These are phyloP conservation scores for Eupithecia dodoneata DNA, from an alignment of 2,888 invertebrate species.

Conservation along the genomic window DNA sequence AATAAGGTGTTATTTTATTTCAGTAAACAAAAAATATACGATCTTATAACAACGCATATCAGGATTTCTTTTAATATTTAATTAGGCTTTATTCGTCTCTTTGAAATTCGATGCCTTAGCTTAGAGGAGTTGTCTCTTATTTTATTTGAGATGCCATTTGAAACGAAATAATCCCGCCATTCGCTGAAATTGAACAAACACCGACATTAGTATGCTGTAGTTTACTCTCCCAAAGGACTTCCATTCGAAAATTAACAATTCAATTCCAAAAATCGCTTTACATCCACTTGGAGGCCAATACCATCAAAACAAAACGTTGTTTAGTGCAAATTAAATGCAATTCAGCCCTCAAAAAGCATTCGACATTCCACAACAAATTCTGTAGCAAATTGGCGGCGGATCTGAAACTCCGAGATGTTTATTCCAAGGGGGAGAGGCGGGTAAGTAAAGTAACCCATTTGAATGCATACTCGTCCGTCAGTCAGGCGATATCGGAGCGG, in stretches of 20 bases:
- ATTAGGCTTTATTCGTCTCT: background rate
- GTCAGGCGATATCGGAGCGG: conserved; percentile 85
- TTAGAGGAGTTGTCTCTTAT: conserved; percentile 30
- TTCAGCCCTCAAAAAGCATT: conserved; percentile 81
- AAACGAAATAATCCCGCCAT: conserved; percentile 42
- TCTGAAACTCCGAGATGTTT: conserved; percentile 72
- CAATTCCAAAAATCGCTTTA: conserved; percentile 50
- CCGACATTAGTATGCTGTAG: conserved; percentile 45
- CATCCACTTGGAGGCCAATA: conserved; percentile 53
- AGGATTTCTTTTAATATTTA: background rate
- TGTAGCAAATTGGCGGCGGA: conserved; percentile 78
- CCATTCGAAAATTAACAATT: conserved; percentile 45
- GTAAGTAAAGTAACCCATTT: conserved; percentile 88
- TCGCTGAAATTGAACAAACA: conserved; percentile 43
- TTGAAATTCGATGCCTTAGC: conserved; percentile 13
- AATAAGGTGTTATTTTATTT: background rate
- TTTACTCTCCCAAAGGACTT: conserved; percentile 45
- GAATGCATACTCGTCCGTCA: conserved; percentile 90
- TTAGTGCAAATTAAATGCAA: conserved; percentile 83
- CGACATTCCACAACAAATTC: conserved; percentile 82
- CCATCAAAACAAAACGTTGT: conserved; percentile 73
- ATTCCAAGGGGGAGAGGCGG: conserved; percentile 69
- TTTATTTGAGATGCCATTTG: conserved; percentile 38
- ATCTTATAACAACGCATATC: background rate
- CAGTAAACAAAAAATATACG: background rate